Evolutionary conservation across 2,113 vertebrate genomes (phyloP).

Genomic region (Phylloscopus trochilus): DNA sequence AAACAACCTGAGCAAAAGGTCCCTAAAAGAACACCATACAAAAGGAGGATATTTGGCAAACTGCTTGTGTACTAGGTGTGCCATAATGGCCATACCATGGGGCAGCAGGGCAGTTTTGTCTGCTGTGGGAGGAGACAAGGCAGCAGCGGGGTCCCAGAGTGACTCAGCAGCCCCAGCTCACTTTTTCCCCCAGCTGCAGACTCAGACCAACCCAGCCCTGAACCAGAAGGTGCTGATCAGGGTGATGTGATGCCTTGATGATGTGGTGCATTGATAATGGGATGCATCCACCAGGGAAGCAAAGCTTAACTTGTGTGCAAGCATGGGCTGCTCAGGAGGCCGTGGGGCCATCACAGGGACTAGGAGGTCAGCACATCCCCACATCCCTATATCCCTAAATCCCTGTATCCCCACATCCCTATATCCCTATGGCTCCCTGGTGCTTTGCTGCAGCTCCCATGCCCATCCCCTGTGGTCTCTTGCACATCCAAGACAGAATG

Average conservation of each 20-base stretch:
- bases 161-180: neutral
- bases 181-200: neutral
- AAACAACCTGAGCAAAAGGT: neutral
- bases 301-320: neutral
- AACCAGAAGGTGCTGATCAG: neutral
- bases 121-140: neutral
- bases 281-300: neutral
- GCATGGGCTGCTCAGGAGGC: neutral
- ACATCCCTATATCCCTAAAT: neutral
- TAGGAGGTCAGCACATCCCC: neutral
- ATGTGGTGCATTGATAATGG: neutral
- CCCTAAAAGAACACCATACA: neutral
- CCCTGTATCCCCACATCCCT: neutral
- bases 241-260: neutral
- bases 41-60: neutral
- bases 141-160: neutral
- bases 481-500: neutral
- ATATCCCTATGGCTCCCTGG: neutral
- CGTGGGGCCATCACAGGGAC: neutral
- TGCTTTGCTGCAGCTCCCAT: neutral
- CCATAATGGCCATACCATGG: neutral
- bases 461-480: neutral
- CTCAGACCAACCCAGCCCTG: neutral
- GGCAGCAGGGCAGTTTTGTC: neutral
- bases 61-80: neutral